Evolutionary conservation across 2,888 invertebrate species (phyloP), one percentile per base, ranked within the genome.

Genomic region (Athripsodes cinereus): DNA sequence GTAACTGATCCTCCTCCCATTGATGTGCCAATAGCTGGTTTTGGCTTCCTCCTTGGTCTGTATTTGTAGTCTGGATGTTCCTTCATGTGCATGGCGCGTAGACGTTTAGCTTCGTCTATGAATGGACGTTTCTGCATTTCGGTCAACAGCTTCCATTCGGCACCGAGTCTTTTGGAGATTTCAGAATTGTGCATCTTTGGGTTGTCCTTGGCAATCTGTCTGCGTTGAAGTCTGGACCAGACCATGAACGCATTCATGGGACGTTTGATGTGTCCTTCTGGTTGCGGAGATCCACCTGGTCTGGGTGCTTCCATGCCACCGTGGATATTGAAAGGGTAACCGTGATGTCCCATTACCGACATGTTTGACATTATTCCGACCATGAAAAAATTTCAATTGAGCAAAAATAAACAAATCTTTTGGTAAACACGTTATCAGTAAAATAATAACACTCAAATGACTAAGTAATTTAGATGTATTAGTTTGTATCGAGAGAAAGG

Each of bases 191-290:
- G 91, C 91, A 91, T 90, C 73, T 90, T 96, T 66, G 96, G 96
- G 71, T 96, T 95, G 67, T 96, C 94, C 74, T 91, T 85, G 1
- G 96, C 93, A 69, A 96, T 96, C 74, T 94, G 92, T 55, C 93
- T 83, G 16, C 96, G 79, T 72, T 96, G 94, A 44, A 93, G 87
- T 46, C 95, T 78, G 3, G 95, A 94, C 96, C 96, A 96, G 26
- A 92, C 96, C 95, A 96, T 96, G 76, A 96, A 96, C 0, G 96
- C 96, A 76, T 96, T 96, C 96, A 97, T 96, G 1, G 96, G 96
- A 19, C 96, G 80, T 74, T 96, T 97, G 69, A 97, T 94, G 74
- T 95, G 93, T 10, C 85, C 86, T 67, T 89, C 88, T 40, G 75
- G 74, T 62, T 75, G 75, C 52, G 79, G 78, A 2, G 79, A 78